These are phyloP conservation scores for Leptodactylus fallax DNA, from an alignment of 2,797 vertebrate genomes.

Conservation along the genomic window DNA sequence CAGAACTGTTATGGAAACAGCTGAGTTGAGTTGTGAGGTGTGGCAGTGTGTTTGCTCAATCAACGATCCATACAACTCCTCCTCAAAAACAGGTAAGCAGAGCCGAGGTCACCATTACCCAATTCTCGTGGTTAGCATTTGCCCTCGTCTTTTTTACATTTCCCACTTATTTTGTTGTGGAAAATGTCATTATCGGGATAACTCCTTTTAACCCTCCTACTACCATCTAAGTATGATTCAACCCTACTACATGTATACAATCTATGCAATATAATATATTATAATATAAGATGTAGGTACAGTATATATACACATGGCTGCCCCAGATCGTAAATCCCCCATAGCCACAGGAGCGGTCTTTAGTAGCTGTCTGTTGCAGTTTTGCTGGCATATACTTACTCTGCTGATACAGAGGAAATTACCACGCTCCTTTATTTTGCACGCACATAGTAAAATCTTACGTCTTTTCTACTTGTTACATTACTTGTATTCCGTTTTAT, in stretches of 20 bases:
- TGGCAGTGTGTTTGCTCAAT: too few relatives aligned
- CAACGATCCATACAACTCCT: too few relatives aligned
- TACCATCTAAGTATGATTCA: background rate
- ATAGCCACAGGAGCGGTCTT: background rate
- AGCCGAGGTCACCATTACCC: too few relatives aligned
- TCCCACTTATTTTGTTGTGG: background rate
- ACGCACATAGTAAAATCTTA: slow-evolving; percentile 40
- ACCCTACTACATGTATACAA: background rate
- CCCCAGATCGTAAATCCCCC: background rate
- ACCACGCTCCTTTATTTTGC: slow-evolving; percentile 27
- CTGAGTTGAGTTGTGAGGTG: too few relatives aligned
- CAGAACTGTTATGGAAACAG: too few relatives aligned
- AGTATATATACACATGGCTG: background rate
- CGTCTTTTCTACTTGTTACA: slow-evolving; percentile 18
- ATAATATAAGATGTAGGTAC: background rate
- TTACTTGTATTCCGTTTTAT: slow-evolving; percentile 34
- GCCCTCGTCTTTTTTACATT: too few relatives aligned
- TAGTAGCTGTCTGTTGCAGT: background rate
- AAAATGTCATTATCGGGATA: background rate
- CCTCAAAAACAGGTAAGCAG: too few relatives aligned
- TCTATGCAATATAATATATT: background rate
- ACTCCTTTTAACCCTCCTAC: background rate
- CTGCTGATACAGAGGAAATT: slow-evolving; percentile 20
- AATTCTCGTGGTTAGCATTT: too few relatives aligned
- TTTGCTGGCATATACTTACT: background rate